Evolutionary conservation across 2,888 invertebrate genomes (phyloP), one percentile per base, ranked within the genome.

Genomic region (Ganaspis brasiliensis): DNA sequence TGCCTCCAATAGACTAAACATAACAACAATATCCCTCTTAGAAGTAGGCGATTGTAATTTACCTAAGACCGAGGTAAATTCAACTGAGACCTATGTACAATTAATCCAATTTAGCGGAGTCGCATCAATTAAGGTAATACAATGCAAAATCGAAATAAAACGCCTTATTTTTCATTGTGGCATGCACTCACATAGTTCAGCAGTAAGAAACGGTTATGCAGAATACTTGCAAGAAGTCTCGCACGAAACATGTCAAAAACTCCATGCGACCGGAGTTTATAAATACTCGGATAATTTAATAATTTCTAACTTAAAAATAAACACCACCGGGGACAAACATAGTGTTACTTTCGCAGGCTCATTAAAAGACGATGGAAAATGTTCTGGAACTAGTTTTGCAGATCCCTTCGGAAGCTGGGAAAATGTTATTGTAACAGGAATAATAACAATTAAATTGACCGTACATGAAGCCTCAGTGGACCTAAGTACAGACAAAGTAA

Each of bases 151-250:
- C 0, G 57, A 57, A 57, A n/a, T 57, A 1, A 26, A 26, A 26
- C 57, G 57, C 4, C 12, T 5, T 14, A 14, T 57, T 8, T 26
- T 14, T 9, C 8, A 57, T 31, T 84, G 84, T 56, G 78, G 81
- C 0, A 77, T 79, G 79, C 71, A 73, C 49, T 81, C 79, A 0
- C 81, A 84, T 16, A 40, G 72, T 1, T 77, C 78, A 0, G 14
- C 72, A 4, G 74, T 76, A 0, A 9, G 31, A 2, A 67, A 79
- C 0, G 82, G 83, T 0, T 40, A 73, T 12, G 57, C 40, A 0
- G 78, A 81, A 75, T 81, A 79, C 52, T 55, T 76, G 12, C 12
- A 70, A 12, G 72, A 79, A 4, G 49, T 75, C 1, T 19, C 52
- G 1, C 14, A 72, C 5, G 55, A 52, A 16, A 5, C 3, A 2